Evolutionary conservation across 2,113 vertebrate genomes (phyloP).

Genomic region (Holacanthus passer): DNA sequence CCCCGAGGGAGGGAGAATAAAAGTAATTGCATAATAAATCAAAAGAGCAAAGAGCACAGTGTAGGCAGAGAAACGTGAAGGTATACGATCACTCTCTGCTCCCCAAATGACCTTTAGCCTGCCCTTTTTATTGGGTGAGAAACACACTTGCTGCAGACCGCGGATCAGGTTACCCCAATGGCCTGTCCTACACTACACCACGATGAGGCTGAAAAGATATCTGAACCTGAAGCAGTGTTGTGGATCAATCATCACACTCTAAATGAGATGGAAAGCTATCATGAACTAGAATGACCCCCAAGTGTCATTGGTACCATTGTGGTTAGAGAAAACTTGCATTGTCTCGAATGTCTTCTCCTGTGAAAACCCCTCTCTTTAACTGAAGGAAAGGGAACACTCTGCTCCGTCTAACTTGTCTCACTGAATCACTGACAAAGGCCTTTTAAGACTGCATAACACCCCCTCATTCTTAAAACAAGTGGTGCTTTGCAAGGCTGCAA

Average conservation of each 20-base stretch:
- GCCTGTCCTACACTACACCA: slow-evolving; percentile 18
- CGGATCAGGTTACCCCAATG: slow-evolving; percentile 51
- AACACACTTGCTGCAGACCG: slow-evolving; percentile 16
- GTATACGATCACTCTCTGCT: not conserved
- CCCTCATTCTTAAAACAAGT: slow-evolving; percentile 60
- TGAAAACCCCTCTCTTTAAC: slow-evolving; percentile 42
- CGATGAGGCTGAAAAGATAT: slow-evolving; percentile 33
- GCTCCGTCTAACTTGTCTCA: slow-evolving; percentile 50
- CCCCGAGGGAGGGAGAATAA: not conserved
- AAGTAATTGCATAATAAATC: slow-evolving; percentile 7
- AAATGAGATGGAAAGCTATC: slow-evolving; percentile 45
- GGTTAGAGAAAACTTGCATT: slow-evolving; percentile 41
- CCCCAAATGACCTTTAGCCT: slow-evolving; percentile 27
- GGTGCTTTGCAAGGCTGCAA: slow-evolving; percentile 36
- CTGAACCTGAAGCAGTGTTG: slow-evolving; percentile 34
- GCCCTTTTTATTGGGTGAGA: slow-evolving; percentile 33
- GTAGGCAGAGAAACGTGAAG: slow-evolving; percentile 19
- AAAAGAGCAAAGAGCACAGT: slow-evolving; percentile 3
- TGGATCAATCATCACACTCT: slow-evolving; percentile 58
- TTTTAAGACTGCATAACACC: slow-evolving; percentile 48
- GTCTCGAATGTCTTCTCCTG: slow-evolving; percentile 20
- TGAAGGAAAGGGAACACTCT: slow-evolving; percentile 35
- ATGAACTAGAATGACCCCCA: slow-evolving; percentile 37
- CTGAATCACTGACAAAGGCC: slow-evolving; percentile 64
- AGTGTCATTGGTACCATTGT: slow-evolving; percentile 41